phyloP scores from a whole-genome alignment of 2,888 invertebrate genomes.

The Leptinotarsa peninsularis region DNA sequence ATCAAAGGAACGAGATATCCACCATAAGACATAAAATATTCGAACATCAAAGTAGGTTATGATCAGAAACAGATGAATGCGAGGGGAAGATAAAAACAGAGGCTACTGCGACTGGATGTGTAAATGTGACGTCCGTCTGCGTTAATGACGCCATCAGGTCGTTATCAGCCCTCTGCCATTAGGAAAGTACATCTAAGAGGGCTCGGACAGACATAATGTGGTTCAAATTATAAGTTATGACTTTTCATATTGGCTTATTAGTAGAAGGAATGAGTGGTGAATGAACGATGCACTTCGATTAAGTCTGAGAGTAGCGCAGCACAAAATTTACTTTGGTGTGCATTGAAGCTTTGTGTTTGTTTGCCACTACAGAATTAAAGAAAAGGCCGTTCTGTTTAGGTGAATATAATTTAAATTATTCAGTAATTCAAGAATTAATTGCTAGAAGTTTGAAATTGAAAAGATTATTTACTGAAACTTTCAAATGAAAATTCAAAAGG shows the following conservation, averaged over 20 bases:
- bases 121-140: constrained; percentile 44
- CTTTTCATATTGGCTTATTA: constrained; percentile 61
- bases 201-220: constrained; percentile 56
- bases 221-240: constrained; percentile 63
- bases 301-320: neutral
- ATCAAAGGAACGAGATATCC: constrained; percentile 15
- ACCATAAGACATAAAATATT: constrained; percentile 32
- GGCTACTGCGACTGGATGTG: constrained; percentile 34
- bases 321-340: neutral
- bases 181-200: constrained; percentile 57
- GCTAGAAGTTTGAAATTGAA: no score
- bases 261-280: constrained; percentile 20
- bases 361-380: no score
- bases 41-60: constrained; percentile 38
- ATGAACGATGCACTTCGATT: constrained; percentile 15
- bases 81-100: constrained; percentile 17
- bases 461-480: no score
- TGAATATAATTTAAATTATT: no score
- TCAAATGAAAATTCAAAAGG: no score
- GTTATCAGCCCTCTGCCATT: constrained; percentile 55
- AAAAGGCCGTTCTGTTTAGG: no score
- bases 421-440: no score
- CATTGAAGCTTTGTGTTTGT: neutral
- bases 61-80: constrained; percentile 39
- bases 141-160: constrained; percentile 52